Percentiles rank a stretch among this genome's conserved stretches.
These are phyloP conservation scores for Drosophila burlai DNA, from an alignment of 1,140 invertebrate genomes.

Conservation along the genomic window DNA sequence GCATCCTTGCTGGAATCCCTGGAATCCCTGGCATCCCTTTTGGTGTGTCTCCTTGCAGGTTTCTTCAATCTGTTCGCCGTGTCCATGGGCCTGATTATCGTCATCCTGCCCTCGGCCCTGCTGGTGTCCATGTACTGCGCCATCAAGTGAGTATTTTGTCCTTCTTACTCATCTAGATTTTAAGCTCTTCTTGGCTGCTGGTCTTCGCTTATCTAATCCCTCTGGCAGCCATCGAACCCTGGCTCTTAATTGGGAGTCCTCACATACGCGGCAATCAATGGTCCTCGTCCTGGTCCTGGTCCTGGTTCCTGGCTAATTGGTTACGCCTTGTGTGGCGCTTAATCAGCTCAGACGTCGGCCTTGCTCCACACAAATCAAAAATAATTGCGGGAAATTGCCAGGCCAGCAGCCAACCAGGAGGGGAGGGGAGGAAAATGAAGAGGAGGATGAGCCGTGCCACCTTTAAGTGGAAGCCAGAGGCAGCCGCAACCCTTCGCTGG, in stretches of 20 bases:
- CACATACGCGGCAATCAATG: not conserved
- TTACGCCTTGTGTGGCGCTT: conserved; percentile 38
- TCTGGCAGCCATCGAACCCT: not conserved
- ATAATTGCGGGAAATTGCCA: conserved; percentile 67
- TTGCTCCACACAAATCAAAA: conserved; percentile 60
- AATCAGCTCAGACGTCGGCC: conserved; percentile 50
- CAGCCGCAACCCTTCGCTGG: conserved; percentile 3
- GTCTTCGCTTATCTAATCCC: not conserved
- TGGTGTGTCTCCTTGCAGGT: conserved; percentile 23
- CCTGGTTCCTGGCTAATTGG: conserved; percentile 24
- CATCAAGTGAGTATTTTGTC: conserved; percentile 59
- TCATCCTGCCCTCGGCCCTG: conserved; percentile 71
- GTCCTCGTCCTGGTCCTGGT: not conserved
- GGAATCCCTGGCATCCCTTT: not conserved
- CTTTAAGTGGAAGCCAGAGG: not conserved
- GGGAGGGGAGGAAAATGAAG: not conserved
- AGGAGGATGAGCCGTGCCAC: not conserved
- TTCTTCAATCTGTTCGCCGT: conserved; percentile 71
- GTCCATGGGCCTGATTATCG: conserved; percentile 71
- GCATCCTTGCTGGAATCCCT: not conserved
- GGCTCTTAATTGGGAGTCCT: not conserved
- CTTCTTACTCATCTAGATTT: not conserved
- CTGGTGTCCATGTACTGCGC: conserved; percentile 73
- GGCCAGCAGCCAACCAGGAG: not conserved
- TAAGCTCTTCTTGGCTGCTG: too few relatives aligned